These are phyloP conservation scores for Petaurus breviceps DNA, from an alignment of 2,113 vertebrate species.

Conservation along the genomic window DNA sequence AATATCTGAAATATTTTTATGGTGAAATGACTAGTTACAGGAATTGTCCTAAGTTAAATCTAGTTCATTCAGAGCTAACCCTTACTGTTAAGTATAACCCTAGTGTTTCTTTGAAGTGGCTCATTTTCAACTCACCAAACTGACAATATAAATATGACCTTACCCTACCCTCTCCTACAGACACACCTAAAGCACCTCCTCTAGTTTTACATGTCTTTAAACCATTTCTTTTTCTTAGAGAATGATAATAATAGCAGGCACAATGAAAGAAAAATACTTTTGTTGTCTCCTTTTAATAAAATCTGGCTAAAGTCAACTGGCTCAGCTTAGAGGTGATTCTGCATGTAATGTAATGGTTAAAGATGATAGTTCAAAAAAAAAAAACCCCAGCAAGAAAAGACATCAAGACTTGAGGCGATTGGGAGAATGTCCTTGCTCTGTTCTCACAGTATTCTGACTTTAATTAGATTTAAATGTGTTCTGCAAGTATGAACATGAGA, in stretches of 20 bases:
- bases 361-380: slow-evolving; percentile 61
- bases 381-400: slow-evolving; percentile 38
- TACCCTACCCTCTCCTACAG: slow-evolving; percentile 59
- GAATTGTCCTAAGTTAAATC: slow-evolving; percentile 41
- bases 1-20: slow-evolving; percentile 68
- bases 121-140: slow-evolving; percentile 84
- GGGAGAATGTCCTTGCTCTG: slow-evolving; percentile 49
- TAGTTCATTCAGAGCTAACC: slow-evolving; percentile 59
- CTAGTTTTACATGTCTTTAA: slow-evolving; percentile 67
- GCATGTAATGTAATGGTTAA: background rate
- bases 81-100: slow-evolving; percentile 63
- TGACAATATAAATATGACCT: slow-evolving; percentile 88
- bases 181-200: slow-evolving; percentile 54
- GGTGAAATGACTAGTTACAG: slow-evolving; percentile 67
- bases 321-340: slow-evolving; percentile 25
- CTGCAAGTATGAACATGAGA: slow-evolving; percentile 71
- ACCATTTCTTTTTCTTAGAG: slow-evolving; percentile 62
- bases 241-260: slow-evolving; percentile 56
- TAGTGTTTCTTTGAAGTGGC: slow-evolving; percentile 87
- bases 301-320: slow-evolving; percentile 46
- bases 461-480: slow-evolving; percentile 59
- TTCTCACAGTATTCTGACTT: slow-evolving; percentile 23
- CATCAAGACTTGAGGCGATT: slow-evolving; percentile 7
- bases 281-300: slow-evolving; percentile 49
- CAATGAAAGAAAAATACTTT: slow-evolving; percentile 62